Conservation (phyloP, 37 sponge, comb jelly and placozoan genomes). For the Hexactinellida sp. region DNA sequence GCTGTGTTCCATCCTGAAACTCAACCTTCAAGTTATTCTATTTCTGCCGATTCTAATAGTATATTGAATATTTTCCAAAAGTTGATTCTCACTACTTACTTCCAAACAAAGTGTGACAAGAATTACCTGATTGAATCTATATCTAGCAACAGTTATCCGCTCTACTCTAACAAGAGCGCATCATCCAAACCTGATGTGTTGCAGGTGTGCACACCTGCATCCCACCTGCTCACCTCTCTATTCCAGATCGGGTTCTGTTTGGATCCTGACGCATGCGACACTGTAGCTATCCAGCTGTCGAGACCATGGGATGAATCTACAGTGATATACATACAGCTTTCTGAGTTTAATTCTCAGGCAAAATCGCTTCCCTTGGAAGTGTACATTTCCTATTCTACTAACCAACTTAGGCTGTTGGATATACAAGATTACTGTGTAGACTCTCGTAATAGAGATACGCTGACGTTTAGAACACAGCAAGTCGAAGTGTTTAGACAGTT, state of each 20-base stretch:
- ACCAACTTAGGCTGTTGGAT: neutral
- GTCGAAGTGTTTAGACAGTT: neutral
- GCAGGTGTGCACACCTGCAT: neutral
- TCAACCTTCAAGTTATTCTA: neutral
- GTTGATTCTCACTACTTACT: neutral
- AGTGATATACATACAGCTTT: neutral
- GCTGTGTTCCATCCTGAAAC: neutral
- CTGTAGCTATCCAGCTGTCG: neutral
- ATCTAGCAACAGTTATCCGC: neutral
- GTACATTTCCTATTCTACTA: neutral
- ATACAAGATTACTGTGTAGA: neutral
- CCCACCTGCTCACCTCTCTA: neutral
- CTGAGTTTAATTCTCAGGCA: neutral
- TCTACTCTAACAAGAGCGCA: neutral
- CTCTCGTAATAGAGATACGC: neutral
- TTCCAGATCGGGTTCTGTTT: neutral
- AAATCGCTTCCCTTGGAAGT: neutral
- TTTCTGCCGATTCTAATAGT: neutral
- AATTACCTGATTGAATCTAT: neutral
- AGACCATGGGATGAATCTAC: constrained; percentile 6
- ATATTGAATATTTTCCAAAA: neutral
- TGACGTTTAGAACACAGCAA: neutral
- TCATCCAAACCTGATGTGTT: neutral
- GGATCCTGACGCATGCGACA: neutral
- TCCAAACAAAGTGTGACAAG: neutral